Conservation (phyloP, 92 coral and sea anemone genomes). For the Zoanthus gigantus region DNA sequence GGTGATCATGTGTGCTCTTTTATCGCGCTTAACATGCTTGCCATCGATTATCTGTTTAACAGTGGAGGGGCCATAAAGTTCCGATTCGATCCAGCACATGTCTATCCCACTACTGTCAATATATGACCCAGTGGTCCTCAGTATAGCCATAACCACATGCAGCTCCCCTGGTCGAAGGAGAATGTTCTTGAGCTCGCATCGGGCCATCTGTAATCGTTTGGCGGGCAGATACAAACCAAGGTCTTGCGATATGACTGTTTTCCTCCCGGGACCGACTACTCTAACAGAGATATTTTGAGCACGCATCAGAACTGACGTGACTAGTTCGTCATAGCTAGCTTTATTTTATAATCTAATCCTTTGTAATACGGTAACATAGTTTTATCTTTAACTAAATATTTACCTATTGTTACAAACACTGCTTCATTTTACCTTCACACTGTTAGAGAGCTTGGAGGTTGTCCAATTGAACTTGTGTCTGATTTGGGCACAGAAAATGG, state of each 20-base stretch:
- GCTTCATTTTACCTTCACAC: slow-evolving; percentile 52
- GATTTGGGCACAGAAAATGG: slow-evolving; percentile 81
- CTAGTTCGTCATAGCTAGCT: too few species aligned
- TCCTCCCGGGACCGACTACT: slow-evolving; percentile 66
- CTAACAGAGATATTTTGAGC: slow-evolving; percentile 45
- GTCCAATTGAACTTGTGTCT: slow-evolving; percentile 70
- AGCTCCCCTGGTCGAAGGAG: slow-evolving; percentile 76
- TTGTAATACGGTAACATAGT: too few species aligned
- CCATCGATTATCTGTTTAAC: slow-evolving; percentile 72
- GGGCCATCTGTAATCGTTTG: slow-evolving; percentile 76
- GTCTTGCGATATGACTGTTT: slow-evolving; percentile 64
- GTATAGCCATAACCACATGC: slow-evolving; percentile 72
- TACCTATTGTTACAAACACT: slow-evolving; percentile 10
- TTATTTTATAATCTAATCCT: too few species aligned
- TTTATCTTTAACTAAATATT: too few species aligned
- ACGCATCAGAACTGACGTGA: slow-evolving; percentile 48
- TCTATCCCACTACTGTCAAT: slow-evolving; percentile 64
- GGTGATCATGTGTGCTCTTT: slow-evolving; percentile 38
- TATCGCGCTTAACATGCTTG: slow-evolving; percentile 29
- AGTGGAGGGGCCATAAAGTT: slow-evolving; percentile 65
- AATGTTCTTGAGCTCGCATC: slow-evolving; percentile 62
- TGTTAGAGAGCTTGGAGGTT: slow-evolving; percentile 56
- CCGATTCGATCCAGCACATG: slow-evolving; percentile 70
- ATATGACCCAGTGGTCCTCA: slow-evolving; percentile 53
- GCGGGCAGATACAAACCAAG: slow-evolving; percentile 72